Conservation (phyloP, 35 echinoderm and acorn worm species). For the Stichopus chloronotus region DNA sequence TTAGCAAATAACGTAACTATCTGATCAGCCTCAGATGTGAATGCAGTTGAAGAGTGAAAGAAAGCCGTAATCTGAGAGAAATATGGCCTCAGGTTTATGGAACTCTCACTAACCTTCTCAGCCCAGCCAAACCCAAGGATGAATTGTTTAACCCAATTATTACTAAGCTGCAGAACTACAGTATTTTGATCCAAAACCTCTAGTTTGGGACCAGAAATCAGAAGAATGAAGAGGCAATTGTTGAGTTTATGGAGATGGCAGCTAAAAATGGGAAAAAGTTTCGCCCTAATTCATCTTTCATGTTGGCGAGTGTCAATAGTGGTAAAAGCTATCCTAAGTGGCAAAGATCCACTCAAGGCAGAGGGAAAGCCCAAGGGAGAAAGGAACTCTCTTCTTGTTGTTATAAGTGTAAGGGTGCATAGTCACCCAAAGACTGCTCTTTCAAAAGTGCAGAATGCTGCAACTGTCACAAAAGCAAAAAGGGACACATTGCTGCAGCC, state of each 20-base stretch:
- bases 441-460: too few species aligned
- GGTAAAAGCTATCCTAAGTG: neutral
- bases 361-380: neutral
- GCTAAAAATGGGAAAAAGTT: constrained; percentile 35
- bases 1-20: neutral
- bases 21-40: neutral
- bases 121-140: constrained; percentile 53
- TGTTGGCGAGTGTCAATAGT: neutral
- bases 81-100: constrained; percentile 56
- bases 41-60: constrained; percentile 16
- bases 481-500: constrained; percentile 5
- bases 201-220: constrained; percentile 65
- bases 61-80: constrained; percentile 29
- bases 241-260: constrained; percentile 55
- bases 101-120: constrained; percentile 29
- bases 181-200: constrained; percentile 63
- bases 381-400: constrained; percentile 11
- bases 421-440: neutral
- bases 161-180: constrained; percentile 26
- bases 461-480: neutral
- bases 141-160: constrained; percentile 31
- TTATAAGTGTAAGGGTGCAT: constrained; percentile 42
- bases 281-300: neutral
- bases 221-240: constrained; percentile 24
- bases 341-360: neutral